phyloP scores from a whole-genome alignment of 2,797 vertebrate genomes.

The Rhynchotus rufescens region DNA sequence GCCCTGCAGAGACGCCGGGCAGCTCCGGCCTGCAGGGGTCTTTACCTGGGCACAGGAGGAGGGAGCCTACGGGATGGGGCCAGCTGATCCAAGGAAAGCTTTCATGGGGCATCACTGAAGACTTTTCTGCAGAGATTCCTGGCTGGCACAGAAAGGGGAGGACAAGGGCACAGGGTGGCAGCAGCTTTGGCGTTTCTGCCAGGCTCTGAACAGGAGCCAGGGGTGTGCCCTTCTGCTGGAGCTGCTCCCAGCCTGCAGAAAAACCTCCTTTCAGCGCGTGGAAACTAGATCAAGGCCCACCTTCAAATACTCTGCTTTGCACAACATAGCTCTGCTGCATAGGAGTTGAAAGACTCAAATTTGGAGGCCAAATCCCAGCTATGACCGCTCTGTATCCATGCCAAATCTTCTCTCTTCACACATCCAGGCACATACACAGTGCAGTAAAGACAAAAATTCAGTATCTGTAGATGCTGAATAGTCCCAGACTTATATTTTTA shows the following conservation, averaged over 20 bases:
- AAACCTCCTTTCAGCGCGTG: not conserved
- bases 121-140: not conserved
- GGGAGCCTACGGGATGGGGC: not conserved
- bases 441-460: not conserved
- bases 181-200: not conserved
- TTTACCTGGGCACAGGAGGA: not conserved
- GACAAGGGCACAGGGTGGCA: not conserved
- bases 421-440: not conserved
- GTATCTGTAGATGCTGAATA: not conserved
- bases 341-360: not conserved
- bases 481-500: not conserved
- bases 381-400: not conserved
- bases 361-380: not conserved
- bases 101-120: not conserved
- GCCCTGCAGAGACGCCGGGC: fast-evolving
- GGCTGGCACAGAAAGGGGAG: not conserved
- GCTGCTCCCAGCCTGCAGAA: not conserved
- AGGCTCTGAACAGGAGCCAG: not conserved
- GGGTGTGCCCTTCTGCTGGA: not conserved
- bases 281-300: not conserved
- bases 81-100: not conserved
- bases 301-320: not conserved
- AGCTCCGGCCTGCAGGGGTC: not conserved
- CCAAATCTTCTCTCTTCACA: not conserved
- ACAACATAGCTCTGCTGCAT: not conserved